Evolutionary conservation across 2,888 invertebrate genomes (phyloP).

Genomic region (Dicycla oo): DNA sequence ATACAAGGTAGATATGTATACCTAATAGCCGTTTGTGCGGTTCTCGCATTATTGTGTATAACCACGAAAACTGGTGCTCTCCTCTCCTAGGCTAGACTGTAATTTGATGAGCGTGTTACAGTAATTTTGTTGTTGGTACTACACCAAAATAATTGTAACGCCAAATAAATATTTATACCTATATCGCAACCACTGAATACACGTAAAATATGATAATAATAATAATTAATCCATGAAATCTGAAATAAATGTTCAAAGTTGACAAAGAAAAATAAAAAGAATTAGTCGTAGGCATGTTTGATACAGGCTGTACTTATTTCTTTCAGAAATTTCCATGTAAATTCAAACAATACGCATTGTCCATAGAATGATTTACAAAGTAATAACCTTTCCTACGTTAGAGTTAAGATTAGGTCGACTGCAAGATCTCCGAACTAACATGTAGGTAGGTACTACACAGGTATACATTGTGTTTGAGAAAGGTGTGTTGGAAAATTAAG

Average conservation of each 20-base stretch:
- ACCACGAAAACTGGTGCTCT: constrained; percentile 6
- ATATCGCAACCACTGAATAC: neutral
- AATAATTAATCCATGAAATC: neutral
- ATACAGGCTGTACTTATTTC: neutral
- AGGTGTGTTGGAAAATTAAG: too few species aligned
- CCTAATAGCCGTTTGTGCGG: constrained; percentile 23
- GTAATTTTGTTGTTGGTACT: neutral
- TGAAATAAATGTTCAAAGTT: constrained; percentile 12
- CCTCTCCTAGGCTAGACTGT: neutral
- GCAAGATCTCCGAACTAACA: constrained; percentile 1
- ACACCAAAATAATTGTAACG: too few species aligned
- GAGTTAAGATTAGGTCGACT: constrained; percentile 6
- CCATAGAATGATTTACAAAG: constrained; percentile 16
- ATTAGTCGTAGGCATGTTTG: neutral
- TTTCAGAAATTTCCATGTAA: constrained; percentile 34
- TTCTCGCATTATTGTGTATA: constrained; percentile 21
- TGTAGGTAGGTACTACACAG: too few species aligned
- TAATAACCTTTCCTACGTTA: neutral
- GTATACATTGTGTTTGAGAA: too few species aligned
- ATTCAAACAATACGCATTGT: constrained; percentile 42
- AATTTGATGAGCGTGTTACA: neutral
- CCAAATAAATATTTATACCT: too few species aligned
- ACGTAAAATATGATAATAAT: neutral
- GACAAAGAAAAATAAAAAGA: constrained; percentile 7
- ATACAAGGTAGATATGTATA: constrained; percentile 18